Evolutionary conservation across 2,113 vertebrate species (phyloP), one percentile per base, ranked within the genome.

Genomic region (Ondatra zibethicus): DNA sequence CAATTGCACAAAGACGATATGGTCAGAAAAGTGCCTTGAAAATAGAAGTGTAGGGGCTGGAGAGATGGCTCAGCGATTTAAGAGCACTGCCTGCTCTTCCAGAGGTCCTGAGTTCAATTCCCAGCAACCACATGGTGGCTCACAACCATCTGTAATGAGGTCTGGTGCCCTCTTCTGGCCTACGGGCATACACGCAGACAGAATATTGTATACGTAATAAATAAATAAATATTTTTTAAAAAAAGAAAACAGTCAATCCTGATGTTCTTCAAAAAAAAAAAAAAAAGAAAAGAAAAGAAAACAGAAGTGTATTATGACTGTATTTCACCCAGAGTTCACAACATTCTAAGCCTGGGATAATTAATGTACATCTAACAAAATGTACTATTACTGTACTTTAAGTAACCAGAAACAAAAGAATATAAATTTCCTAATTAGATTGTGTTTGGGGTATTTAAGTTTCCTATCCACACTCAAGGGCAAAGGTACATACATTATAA

Each of bases 401-500:
- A 91, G 6, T 81, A 92, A 68, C 16, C 76, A 96, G 72, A 93
- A 85, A 77, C 72, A 85, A 87, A 90, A 91, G 33, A 76, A 78
- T 72, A 55, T 50, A 80, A 23, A 80, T 86, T 96, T 91, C 95
- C 72, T 73, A 6, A 89, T 89, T 90, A 73, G 88, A 77, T 96
- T 78, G 42, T 96, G 4, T 89, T 95, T 87, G 19, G 91, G 77
- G 63, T 92, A 11, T 27, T 39, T 88, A 94, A 29, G 65, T 5
- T 50, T 96, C 68, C 89, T 87, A 2, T 80, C 78, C 39, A 95
- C 65, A 97, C 52, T 95, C 88, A 93, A 97, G 68, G 85, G 42
- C 92, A 97, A 77, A 96, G 42, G 47, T 89, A 19, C 77, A 82
- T 89, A 12, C 80, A 91, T 97, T 94, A 45, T 94, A 77, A 97